These are phyloP conservation scores for Metridium senile DNA, from an alignment of 92 coral and sea anemone genomes.

Conservation along the genomic window DNA sequence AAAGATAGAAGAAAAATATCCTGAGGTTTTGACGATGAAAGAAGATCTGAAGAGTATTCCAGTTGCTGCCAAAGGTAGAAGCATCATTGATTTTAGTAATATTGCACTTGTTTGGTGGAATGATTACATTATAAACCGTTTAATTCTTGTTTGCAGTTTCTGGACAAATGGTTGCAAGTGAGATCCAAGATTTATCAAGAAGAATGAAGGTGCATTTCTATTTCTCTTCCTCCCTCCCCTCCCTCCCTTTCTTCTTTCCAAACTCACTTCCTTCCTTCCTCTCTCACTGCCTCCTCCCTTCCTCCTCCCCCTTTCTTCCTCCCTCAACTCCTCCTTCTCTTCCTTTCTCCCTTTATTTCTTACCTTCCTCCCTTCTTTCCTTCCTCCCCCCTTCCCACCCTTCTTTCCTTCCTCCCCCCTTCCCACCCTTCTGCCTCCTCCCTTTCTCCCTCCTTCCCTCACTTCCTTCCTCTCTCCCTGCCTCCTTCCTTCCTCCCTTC, in stretches of 20 bases:
- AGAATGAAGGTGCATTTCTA: constrained; percentile 79
- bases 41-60: constrained; percentile 74
- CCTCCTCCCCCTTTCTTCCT: too few relatives aligned
- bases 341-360: neutral
- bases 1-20: constrained; percentile 87
- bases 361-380: neutral
- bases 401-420: neutral
- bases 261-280: too few relatives aligned
- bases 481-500: too few relatives aligned
- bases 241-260: too few relatives aligned
- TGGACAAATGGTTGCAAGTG: constrained; percentile 90
- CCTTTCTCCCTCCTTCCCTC: neutral
- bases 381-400: neutral
- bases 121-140: neutral
- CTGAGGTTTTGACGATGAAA: constrained; percentile 86
- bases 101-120: too few relatives aligned
- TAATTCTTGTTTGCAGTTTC: constrained; percentile 55
- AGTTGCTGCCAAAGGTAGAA: constrained; percentile 89
- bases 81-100: neutral
- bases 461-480: too few relatives aligned
- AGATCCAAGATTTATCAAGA: constrained; percentile 82
- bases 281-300: too few relatives aligned
- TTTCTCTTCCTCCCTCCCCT: neutral
- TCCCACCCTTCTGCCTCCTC: neutral
- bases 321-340: too few relatives aligned